Evolutionary conservation across 2,113 vertebrate genomes (phyloP).

Genomic region (Genyomyrus donnyi): DNA sequence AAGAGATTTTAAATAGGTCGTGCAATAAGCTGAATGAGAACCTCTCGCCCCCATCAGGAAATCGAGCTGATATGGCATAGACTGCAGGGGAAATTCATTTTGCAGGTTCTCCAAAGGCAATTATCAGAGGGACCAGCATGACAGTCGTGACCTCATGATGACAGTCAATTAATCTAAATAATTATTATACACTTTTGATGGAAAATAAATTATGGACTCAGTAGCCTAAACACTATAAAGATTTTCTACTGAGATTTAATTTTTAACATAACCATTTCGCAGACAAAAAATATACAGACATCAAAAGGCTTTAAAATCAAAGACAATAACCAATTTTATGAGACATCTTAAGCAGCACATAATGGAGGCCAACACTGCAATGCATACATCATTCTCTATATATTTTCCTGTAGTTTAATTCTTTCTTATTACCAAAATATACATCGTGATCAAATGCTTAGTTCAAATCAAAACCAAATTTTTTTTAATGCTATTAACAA

Average conservation of each 20-base stretch:
- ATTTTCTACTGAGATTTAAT: constrained; percentile 4
- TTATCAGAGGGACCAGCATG: not conserved
- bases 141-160: not conserved
- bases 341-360: not conserved
- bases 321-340: not conserved
- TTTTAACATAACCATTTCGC: not conserved
- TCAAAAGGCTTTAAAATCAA: not conserved
- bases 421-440: not conserved
- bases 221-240: not conserved
- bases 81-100: not conserved
- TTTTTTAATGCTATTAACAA: not conserved
- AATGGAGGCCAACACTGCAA: not conserved
- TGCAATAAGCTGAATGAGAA: not conserved
- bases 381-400: not conserved
- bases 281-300: not conserved
- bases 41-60: not conserved
- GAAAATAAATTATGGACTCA: not conserved
- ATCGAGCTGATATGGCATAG: not conserved
- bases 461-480: not conserved
- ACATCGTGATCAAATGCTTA: not conserved
- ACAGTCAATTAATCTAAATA: constrained; percentile 5
- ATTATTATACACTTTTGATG: not conserved
- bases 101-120: not conserved
- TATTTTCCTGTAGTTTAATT: not conserved
- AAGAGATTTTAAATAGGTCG: not conserved